Base-by-base conservation (phyloP, 2,888 invertebrate species). In the Argyra leucocephala region DNA sequence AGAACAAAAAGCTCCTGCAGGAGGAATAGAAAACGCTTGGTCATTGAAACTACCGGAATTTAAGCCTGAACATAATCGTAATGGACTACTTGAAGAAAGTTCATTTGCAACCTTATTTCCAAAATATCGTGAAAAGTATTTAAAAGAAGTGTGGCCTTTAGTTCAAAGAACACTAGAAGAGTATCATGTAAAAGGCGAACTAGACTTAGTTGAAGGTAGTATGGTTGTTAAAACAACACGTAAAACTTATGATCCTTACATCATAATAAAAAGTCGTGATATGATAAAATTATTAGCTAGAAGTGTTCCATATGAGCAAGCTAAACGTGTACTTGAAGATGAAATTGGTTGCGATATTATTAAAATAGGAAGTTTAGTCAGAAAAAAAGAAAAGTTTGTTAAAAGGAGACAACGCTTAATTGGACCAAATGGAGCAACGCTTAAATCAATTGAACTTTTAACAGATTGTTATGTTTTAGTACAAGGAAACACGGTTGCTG, bases 231-330 rank as follows among this genome's bases (percentile, higher is more conserved):
- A 84, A 77, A 99, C 99, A 0, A 96, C 96, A 0, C 83, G 91
- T 64, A 96, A 97, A 82, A 98, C 98, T 1, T 99, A 95, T 95
- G 99, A 99, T 82, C 99, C 99, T 0, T 98, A 91, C 72, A 91
- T 96, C 64, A 93, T 99, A 61, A 84, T 99, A 31, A 98, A 98
- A 82, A 95, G 96, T 0, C 84, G 98, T 68, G 99, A 99, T 78
- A 85, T 98, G 82, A 91, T 99, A 72, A 97, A 96, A 78, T 81
- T 99, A 2, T 80, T 99, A 73, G 92, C 97, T 0, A 83, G 99
- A 71, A 96, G 96, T 78, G 98, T 99, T 1, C 97, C 98, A 0
- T 94, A 90, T 72, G 98, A 99, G 79, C 97, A 99, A 81, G 96
- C 96, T 3, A 85, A 87, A 18, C 83, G 88, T 71, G 91, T 93